Evolutionary conservation across 2,113 vertebrate genomes (phyloP), one percentile per base, ranked within the genome.

Genomic region (Cavia aperea): DNA sequence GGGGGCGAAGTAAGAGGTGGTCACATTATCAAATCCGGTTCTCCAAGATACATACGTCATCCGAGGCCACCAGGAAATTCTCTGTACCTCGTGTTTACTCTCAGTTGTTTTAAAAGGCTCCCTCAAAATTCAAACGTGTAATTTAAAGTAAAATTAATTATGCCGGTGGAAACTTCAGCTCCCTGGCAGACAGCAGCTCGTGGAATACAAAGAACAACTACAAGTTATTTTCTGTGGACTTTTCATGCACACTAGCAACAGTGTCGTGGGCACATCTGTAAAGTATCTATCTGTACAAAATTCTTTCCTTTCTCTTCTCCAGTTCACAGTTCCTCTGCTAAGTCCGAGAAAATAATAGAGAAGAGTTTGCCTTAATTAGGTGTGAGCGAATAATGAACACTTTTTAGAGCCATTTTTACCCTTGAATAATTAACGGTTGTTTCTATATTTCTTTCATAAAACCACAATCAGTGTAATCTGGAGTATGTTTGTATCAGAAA

Each of bases 171-270:
- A 81, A 58, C 2, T 23, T 68, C 24, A 78, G 21, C 14, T 15
- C 62, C 49, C 1, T 31, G 18, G 75, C 6, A 58, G 70, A 94
- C 88, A 87, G n/a, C 12, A 88, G 77, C 54, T 56, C 7, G 7
- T 51, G 39, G 73, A 89, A 77, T 81, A 18, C 26, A 91, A 83
- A 49, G 31, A 36, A 43, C 23, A 79, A 39, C 46, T 95, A 72
- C 92, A 91, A 94, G 29, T 95, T 89, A 96, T 95, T 97, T 97
- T 85, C 78, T 94, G 93, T 75, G 86, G 72, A 81, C 16, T 68
- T 88, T 54, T 11, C 88, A 24, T 21, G 21, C 92, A 96, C 81
- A 81, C 81, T 94, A 95, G 89, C 93, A 94, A 94, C 95, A 92
- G 81, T 46, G 66, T 65, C 85, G 77, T 75, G 83, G 39, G 66